phyloP scores from a whole-genome alignment of 2,113 vertebrate species.

The Menidia beryllina region DNA sequence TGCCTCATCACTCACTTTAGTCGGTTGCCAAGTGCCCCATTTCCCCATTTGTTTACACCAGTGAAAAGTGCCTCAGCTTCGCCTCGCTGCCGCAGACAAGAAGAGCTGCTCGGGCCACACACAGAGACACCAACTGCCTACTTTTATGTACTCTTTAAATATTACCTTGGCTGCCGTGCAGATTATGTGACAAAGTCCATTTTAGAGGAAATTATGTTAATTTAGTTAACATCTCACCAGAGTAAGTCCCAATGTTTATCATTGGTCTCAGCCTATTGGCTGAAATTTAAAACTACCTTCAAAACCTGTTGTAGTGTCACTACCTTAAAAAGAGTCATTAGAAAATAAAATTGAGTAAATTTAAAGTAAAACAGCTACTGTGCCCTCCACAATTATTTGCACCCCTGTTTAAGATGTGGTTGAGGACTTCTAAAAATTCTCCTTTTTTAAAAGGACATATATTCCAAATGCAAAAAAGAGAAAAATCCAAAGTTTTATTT shows the following conservation, averaged over 20 bases:
- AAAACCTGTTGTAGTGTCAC: too few species aligned
- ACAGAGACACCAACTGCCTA: slow-evolving; percentile 68
- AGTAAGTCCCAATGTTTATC: background rate
- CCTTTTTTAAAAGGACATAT: too few species aligned
- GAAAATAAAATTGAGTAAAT: too few species aligned
- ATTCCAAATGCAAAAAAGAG: too few species aligned
- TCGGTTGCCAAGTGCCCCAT: slow-evolving; percentile 79
- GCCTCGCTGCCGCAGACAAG: slow-evolving; percentile 54
- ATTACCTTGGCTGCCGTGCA: slow-evolving; percentile 29
- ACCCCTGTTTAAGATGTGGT: too few species aligned
- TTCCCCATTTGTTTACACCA: slow-evolving; percentile 79
- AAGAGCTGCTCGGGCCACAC: slow-evolving; percentile 71
- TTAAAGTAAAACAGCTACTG: too few species aligned
- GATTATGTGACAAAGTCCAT: slow-evolving; percentile 48
- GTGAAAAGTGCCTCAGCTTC: slow-evolving; percentile 65
- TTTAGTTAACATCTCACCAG: slow-evolving; percentile 16
- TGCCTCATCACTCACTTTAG: slow-evolving; percentile 78
- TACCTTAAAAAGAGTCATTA: too few species aligned
- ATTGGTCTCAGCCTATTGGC: too few species aligned
- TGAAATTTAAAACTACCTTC: background rate
- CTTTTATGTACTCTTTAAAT: slow-evolving; percentile 59
- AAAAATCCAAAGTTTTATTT: too few species aligned
- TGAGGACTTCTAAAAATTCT: too few species aligned
- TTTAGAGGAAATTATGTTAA: slow-evolving; percentile 24
- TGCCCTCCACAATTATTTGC: too few species aligned